These are phyloP conservation scores for Rhagoletis pomonella DNA, from an alignment of 1,140 invertebrate species.

Conservation along the genomic window DNA sequence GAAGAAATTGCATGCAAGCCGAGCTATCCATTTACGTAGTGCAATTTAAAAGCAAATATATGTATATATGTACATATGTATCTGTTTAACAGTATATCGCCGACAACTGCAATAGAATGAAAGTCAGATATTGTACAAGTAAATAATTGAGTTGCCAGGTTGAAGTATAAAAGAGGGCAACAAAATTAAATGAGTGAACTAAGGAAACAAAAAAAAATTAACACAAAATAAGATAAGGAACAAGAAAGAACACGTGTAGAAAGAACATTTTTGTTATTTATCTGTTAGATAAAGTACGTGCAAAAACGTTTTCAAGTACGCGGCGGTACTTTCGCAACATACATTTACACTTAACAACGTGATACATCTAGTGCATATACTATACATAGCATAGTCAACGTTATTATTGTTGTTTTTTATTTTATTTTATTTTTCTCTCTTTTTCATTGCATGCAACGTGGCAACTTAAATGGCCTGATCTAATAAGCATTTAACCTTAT, in stretches of 20 bases:
- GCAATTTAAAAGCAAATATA: conserved; percentile 32
- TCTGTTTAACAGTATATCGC: too few relatives aligned
- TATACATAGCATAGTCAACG: not conserved
- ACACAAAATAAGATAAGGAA: not conserved
- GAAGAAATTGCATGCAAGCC: not conserved
- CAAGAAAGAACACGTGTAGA: conserved; percentile 6
- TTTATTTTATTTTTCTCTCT: not conserved
- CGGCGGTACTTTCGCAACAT: too few relatives aligned
- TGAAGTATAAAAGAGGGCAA: too few relatives aligned
- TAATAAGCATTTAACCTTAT: conserved; percentile 49
- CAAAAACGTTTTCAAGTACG: too few relatives aligned
- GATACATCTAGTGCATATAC: too few relatives aligned
- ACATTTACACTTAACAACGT: too few relatives aligned
- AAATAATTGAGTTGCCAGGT: not conserved
- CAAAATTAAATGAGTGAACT: not conserved
- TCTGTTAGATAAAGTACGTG: not conserved
- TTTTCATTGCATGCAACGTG: not conserved
- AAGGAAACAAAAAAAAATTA: not conserved
- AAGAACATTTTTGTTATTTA: not conserved
- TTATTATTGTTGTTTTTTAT: not conserved
- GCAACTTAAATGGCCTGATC: conserved; percentile 30
- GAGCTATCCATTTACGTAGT: not conserved
- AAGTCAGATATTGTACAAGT: not conserved
- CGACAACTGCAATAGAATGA: conserved; percentile 8
- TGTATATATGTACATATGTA: not conserved